Base-by-base conservation (phyloP, 2,888 invertebrate species). In the Drosophila lacicola region DNA sequence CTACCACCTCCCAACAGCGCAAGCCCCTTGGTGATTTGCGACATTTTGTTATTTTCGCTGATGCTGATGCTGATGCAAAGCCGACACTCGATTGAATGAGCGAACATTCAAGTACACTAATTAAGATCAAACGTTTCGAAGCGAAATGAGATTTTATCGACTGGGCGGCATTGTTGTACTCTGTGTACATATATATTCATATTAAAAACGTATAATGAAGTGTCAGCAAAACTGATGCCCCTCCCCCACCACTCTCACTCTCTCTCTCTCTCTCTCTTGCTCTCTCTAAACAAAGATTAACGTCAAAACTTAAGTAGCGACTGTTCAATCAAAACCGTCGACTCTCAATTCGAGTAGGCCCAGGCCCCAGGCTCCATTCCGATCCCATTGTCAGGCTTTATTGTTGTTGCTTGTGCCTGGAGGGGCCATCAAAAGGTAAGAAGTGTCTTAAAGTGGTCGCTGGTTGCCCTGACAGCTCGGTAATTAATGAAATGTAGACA, bases 201-300 rank as follows among this genome's bases (percentile, higher is more conserved):
- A 87, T 84, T 84, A 77, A 84, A 82, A 87, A 87, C 85, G 77
- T 78, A 84, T 87, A 85, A 85, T 85, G 82, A 87, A 87, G 84
- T 85, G 85, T 84, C 85, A 87, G 85, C 84, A 63, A 77, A 87
- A 80, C 68, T 72, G 80, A 68, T 51, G 53, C 57, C 49, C 21
- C 39, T 29, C 29, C 29, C 29, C 6, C 29, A 8, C 29, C 29
- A 8, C 2, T 29, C 29, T 6, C 0, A 29, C 2, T 29, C 29
- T 29, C 17, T 17, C 8, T 29, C 8, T 41, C 8, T 29, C 29
- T 29, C 17, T 17, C 29, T 29, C 25, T 41, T 53, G 47, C 78
- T 25, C 78, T 44, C 65, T 73, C 65, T 69, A 74, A 80, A 80
- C 80, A 82, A 82, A 87, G 87, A 85, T 85, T 80, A 80, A 77